Conservation (phyloP, 2,797 vertebrate species). For the Acomys russatus region DNA sequence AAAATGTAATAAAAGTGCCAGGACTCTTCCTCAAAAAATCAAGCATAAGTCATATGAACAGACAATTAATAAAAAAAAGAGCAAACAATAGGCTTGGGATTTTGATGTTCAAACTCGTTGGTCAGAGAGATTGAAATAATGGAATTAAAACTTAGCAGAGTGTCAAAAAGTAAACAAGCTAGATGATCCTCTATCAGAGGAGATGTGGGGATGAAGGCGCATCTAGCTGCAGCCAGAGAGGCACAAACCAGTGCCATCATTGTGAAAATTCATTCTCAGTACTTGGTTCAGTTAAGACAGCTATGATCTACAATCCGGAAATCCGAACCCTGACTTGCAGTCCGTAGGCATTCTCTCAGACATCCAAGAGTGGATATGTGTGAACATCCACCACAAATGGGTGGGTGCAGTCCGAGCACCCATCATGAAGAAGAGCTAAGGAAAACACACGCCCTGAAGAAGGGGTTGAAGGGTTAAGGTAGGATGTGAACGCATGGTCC, state of each 20-base stretch:
- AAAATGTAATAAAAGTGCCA: constrained; percentile 51
- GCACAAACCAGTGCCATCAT: neutral
- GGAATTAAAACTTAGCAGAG: neutral
- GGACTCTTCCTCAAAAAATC: neutral
- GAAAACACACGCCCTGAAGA: neutral
- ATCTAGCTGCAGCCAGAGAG: neutral
- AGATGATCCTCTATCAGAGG: neutral
- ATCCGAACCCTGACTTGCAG: neutral
- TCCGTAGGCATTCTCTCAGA: neutral
- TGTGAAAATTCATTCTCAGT: neutral
- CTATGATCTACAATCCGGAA: neutral
- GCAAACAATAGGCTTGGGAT: neutral
- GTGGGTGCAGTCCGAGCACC: too few relatives aligned
- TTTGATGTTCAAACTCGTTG: constrained; percentile 16
- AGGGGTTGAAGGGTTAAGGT: neutral
- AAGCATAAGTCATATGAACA: constrained; percentile 14
- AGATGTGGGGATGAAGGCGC: neutral
- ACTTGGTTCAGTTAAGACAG: neutral
- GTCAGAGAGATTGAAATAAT: constrained; percentile 49
- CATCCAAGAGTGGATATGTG: neutral
- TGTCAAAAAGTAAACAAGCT: neutral
- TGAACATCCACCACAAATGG: neutral
- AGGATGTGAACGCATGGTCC: neutral
- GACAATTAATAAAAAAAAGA: constrained; percentile 35
- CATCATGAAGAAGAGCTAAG: neutral